Conservation (phyloP, 2,888 invertebrate genomes). For the Hetaerina titia region DNA sequence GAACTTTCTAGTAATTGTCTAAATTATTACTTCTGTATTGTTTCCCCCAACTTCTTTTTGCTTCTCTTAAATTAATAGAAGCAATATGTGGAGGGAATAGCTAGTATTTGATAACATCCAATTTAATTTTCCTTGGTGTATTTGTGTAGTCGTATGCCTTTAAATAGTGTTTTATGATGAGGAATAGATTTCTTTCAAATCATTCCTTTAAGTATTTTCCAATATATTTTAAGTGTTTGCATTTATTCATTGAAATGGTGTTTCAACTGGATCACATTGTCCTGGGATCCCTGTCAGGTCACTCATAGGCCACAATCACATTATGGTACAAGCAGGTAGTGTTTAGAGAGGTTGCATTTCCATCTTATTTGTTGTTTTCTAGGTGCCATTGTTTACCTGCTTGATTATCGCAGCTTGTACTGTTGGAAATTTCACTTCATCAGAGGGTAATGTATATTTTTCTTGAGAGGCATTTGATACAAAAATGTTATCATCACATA, state of each 20-base stretch:
- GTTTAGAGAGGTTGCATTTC: not conserved
- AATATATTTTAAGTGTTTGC: conserved; percentile 41
- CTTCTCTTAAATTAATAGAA: not conserved
- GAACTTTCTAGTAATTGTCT: not conserved
- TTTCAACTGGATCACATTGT: conserved; percentile 28
- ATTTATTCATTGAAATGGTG: conserved; percentile 37
- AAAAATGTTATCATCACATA: conserved; percentile 11
- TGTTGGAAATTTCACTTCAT: conserved; percentile 14
- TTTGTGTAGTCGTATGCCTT: not conserved
- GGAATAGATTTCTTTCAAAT: not conserved
- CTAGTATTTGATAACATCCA: not conserved
- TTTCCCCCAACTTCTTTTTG: not conserved
- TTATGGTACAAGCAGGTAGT: not conserved
- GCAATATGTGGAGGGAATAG: not conserved
- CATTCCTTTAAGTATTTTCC: conserved; percentile 33
- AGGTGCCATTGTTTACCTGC: not conserved
- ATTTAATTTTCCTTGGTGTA: not conserved
- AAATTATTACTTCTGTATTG: not conserved
- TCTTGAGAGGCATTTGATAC: not conserved
- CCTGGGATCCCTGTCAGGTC: conserved; percentile 46
- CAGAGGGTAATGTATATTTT: conserved; percentile 54
- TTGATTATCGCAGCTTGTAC: not conserved
- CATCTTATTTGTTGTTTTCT: not conserved
- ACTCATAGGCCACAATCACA: not conserved
- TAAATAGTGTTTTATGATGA: not conserved